A percentile compares a stretch with the other conserved stretches of the same genome.
Evolutionary conservation across 2,888 invertebrate genomes (phyloP).

Genomic region (Abscondita cerata): DNA sequence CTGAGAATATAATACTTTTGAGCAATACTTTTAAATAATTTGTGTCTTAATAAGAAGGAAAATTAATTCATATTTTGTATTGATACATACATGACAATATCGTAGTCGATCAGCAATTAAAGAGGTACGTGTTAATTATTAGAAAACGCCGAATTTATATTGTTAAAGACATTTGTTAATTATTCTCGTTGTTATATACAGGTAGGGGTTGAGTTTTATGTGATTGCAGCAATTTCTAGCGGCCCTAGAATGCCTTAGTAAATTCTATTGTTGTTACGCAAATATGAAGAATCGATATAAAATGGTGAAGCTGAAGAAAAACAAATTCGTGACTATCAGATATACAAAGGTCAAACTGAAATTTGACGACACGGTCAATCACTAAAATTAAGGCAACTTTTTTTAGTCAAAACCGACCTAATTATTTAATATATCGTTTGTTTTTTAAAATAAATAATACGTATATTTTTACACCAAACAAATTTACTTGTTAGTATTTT

Average conservation of each 20-base stretch:
- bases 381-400: slow-evolving; percentile 9
- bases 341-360: slow-evolving; percentile 41
- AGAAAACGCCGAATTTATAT: slow-evolving; percentile 34
- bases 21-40: slow-evolving; percentile 32
- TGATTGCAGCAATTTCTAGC: slow-evolving; percentile 21
- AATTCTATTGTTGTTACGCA: slow-evolving; percentile 23
- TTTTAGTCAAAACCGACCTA: slow-evolving; percentile 22
- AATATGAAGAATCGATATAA: slow-evolving; percentile 24
- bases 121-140: slow-evolving; percentile 26
- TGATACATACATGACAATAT: slow-evolving; percentile 31
- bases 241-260: slow-evolving; percentile 17
- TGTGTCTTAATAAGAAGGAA: slow-evolving; percentile 21
- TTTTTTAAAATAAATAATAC: slow-evolving; percentile 28
- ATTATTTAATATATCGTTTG: slow-evolving; percentile 25
- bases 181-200: slow-evolving; percentile 25
- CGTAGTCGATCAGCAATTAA: slow-evolving; percentile 30
- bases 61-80: slow-evolving; percentile 19
- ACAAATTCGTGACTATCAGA: slow-evolving; percentile 35
- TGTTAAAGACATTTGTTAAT: slow-evolving; percentile 31
- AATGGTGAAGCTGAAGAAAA: slow-evolving; percentile 29
- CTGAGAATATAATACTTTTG: slow-evolving; percentile 23
- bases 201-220: slow-evolving; percentile 22
- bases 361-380: slow-evolving; percentile 16
- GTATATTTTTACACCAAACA: slow-evolving; percentile 29
- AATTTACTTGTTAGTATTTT: slow-evolving; percentile 30